Evolutionary conservation across 2,888 invertebrate genomes (phyloP).

Genomic region (Dolichopus griseipennis): DNA sequence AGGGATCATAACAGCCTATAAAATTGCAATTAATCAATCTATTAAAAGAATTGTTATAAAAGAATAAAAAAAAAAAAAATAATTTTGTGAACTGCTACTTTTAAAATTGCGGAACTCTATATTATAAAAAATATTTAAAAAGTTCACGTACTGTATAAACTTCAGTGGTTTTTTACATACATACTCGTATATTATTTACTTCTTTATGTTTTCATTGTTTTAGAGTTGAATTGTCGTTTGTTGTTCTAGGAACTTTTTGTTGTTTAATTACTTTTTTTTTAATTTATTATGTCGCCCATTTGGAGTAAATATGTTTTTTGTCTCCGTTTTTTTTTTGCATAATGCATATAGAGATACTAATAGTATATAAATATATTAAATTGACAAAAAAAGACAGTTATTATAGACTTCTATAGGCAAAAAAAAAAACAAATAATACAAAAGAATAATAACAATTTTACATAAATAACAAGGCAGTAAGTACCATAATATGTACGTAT

Average conservation of each 20-base stretch:
- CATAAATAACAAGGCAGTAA: background rate
- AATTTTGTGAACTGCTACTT: background rate
- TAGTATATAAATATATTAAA: background rate
- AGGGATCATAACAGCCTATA: constrained; percentile 1
- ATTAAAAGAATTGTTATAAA: background rate
- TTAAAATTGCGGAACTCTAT: no score
- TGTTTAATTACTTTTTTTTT: no score
- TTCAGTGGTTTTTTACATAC: no score
- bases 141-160: no score
- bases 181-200: no score
- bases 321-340: background rate
- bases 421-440: no score
- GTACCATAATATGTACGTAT: background rate
- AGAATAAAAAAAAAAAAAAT: background rate
- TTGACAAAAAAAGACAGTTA: background rate
- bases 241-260: no score
- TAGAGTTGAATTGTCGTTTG: no score
- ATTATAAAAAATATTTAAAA: no score
- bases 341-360: background rate
- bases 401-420: background rate
- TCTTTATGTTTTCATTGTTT: no score
- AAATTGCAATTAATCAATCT: constrained; percentile 3
- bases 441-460: background rate
- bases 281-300: background rate
- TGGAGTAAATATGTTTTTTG: background rate